Evolutionary conservation across 2,888 invertebrate species (phyloP), one percentile per base, ranked within the genome.

Genomic region (Anaspis maculata): DNA sequence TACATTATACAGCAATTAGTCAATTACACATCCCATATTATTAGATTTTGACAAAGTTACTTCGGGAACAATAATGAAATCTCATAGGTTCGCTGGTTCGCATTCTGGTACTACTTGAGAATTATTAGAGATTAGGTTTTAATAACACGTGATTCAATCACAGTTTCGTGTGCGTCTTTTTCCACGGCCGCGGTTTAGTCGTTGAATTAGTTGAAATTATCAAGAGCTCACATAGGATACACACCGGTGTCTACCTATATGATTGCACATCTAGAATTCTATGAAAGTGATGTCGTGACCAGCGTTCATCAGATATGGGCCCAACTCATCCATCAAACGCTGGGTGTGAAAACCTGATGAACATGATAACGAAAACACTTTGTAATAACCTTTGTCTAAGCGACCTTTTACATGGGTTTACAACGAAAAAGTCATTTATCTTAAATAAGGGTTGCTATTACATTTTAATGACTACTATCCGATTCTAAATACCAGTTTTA

Each of bases 301-400:
- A 54, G 49, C 56, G 58, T 59, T 57, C 61, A 63, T 63, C 63
- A 61, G 63, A 63, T 63, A 62, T 50, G 57, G 53, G 52, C 54
- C 52, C 56, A 46, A 57, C 55, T 61, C 61, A 62, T 63, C 62
- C 61, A 62, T 63, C 63, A 62, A 62, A 60, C 49, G 51, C 49
- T 61, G 60, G 62, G 62, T 62, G 64, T 62, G 61, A 62, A 63
- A 62, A 61, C 55, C 55, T 51, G 62, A 64, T 64, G 59, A 51
- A 57, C 54, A 57, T 61, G 64, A 64, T 64, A 64, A 63, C 56
- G 51, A 56, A 60, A 63, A 61, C 62, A 62, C 60, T 62, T 61
- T 61, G 64, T 62, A 61, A 56, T 59, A 59, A 61, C 59, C 60
- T 59, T 61, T 61, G 60, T 61, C 57, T 59, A 57, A 62, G 54